phyloP scores from a whole-genome alignment of 2,113 vertebrate species.

The Otocyon megalotis region DNA sequence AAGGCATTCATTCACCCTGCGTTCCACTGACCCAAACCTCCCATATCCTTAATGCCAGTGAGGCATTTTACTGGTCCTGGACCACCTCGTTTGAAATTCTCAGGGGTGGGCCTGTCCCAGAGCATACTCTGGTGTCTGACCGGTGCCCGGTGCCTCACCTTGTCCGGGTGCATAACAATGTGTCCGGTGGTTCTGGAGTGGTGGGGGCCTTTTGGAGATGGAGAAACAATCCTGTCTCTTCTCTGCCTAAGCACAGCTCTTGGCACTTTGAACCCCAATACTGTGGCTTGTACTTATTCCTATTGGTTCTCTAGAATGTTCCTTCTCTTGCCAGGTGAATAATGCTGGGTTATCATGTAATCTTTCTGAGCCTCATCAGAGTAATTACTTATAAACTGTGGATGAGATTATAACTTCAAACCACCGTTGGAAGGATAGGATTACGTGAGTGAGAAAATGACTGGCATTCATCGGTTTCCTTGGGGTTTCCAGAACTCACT shows the following conservation, averaged over 20 bases:
- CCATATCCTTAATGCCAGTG: accelerated
- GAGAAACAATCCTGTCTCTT: not conserved
- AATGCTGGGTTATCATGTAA: no score
- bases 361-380: not conserved
- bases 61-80: not conserved
- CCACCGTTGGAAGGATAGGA: not conserved
- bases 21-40: accelerated
- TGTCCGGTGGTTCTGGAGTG: accelerated
- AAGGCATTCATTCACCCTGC: not conserved
- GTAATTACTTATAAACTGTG: not conserved
- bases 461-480: not conserved
- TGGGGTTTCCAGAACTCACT: not conserved
- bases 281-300: not conserved
- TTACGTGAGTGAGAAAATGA: not conserved
- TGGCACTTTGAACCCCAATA: not conserved
- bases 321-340: not conserved
- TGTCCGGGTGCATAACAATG: not conserved
- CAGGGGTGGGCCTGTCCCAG: no score
- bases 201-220: no score
- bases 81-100: not conserved
- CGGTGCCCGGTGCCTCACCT: accelerated
- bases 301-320: not conserved
- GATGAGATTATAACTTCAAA: not conserved
- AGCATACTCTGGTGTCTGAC: not conserved
- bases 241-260: not conserved